A percentile compares a stretch with the other conserved stretches of the same genome.
These are phyloP conservation scores for Tridacna gigas DNA, from an alignment of 2,888 invertebrate genomes.

Conservation along the genomic window DNA sequence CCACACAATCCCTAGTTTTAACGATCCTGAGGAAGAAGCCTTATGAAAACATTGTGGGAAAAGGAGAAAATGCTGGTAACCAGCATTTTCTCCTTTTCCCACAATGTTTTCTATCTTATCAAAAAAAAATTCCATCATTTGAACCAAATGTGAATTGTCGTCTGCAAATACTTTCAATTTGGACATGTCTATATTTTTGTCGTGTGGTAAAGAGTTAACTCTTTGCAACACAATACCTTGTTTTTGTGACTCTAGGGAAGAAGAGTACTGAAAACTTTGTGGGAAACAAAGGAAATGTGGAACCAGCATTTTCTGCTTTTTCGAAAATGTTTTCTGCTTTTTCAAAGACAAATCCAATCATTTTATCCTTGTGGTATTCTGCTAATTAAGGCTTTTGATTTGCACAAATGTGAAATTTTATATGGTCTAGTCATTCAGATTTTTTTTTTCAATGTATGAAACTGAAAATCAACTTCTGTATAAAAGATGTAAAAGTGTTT, in stretches of 20 bases:
- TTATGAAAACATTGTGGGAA: background rate
- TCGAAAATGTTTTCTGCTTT: too few relatives aligned
- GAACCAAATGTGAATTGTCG: too few relatives aligned
- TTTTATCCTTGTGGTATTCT: too few relatives aligned
- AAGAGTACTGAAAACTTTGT: background rate
- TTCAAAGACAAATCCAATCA: too few relatives aligned
- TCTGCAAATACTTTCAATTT: too few relatives aligned
- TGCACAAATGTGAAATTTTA: background rate
- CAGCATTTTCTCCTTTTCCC: constrained; percentile 9
- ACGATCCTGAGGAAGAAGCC: too few relatives aligned
- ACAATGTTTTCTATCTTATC: background rate
- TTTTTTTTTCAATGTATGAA: background rate
- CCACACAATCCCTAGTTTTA: too few relatives aligned
- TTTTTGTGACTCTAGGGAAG: too few relatives aligned
- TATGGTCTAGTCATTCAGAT: background rate
- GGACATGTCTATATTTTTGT: too few relatives aligned
- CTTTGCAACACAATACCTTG: background rate
- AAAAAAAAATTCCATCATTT: background rate
- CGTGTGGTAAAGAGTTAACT: constrained; percentile 15
- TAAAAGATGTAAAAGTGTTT: background rate
- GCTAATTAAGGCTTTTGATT: too few relatives aligned
- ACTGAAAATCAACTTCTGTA: background rate
- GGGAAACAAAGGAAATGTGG: background rate
- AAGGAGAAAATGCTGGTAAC: constrained; percentile 2
- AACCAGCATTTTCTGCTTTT: background rate